Evolutionary conservation across 1,140 invertebrate species (phyloP), one percentile per base, ranked within the genome.

Genomic region (Eriocheir sinensis): DNA sequence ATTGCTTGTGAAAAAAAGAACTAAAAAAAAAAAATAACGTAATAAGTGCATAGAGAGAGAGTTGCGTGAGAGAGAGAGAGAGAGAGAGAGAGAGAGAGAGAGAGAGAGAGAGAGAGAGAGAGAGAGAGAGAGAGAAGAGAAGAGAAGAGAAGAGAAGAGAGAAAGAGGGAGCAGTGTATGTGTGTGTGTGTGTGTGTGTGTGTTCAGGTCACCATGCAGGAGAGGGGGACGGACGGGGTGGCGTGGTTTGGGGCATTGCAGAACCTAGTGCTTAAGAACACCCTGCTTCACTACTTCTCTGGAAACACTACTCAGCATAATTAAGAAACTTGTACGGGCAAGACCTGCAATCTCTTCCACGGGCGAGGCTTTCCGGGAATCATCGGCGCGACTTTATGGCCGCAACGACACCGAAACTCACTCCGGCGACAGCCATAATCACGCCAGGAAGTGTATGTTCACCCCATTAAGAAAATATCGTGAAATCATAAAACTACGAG

Each of bases 281-380:
- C 60, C 21, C 17, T 3, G 60, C 60, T 21, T n/a, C 60, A n/a
- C 60, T 72, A n/a, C 17, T 72, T 72, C 21, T n/a, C 60, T 72
- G 60, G 60, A 21, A 72, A 72, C 60, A 72, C 60, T 72, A 21
- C 60, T 72, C 60, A 72, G n/a, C 60, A 72, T 72, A 72, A 72
- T 72, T 72, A 72, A 72, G 60, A 72, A 72, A 72, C 60, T 72
- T 72, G 12, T 72, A 72, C 12, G 1, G n/a, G 60, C 60, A 72
- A 72, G n/a, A 72, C 60, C 60, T 4, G 21, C 60, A 72, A 72
- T 72, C 60, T 72, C 8, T 72, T 72, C 60, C n/a, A n/a, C n/a
- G n/a, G n/a, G n/a, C n/a, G n/a, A 72, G 21, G 4, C n/a, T 72
- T 72, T n/a, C 60, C 60, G 27, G 60, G 60, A 72, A 72, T 72